Conservation (phyloP, 2,113 vertebrate species). For the Poecilia latipinna region DNA sequence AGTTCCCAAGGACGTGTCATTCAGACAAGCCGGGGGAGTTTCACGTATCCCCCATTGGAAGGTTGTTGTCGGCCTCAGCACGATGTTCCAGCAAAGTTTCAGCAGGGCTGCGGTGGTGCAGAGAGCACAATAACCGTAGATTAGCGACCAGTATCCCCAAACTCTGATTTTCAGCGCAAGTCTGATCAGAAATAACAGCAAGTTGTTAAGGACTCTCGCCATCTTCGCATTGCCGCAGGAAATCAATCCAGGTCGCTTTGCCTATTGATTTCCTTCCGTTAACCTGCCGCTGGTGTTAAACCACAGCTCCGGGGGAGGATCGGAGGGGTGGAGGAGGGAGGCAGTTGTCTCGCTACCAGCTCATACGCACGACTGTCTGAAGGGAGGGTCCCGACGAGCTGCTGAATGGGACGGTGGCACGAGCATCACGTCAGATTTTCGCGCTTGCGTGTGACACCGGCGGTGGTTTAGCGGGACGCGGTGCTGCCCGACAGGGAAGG, state of each 20-base stretch:
- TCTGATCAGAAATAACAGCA: slow-evolving; percentile 77
- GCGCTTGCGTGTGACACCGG: slow-evolving; percentile 73
- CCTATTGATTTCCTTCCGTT: slow-evolving; percentile 36
- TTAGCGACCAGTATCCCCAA: slow-evolving; percentile 87
- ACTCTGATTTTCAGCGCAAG: slow-evolving; percentile 80
- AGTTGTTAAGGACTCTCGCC: slow-evolving; percentile 84
- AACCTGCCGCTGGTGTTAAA: slow-evolving; percentile 28
- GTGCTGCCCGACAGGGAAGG: slow-evolving; percentile 34
- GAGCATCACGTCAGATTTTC: slow-evolving; percentile 68
- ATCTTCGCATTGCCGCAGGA: slow-evolving; percentile 81
- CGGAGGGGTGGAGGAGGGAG: slow-evolving; percentile 22
- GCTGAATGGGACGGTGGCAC: slow-evolving; percentile 63
- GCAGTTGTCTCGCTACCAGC: slow-evolving; percentile 44
- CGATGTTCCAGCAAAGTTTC: slow-evolving; percentile 92
- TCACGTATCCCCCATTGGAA: slow-evolving; percentile 88
- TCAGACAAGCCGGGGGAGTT: slow-evolving; percentile 88
- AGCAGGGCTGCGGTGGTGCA: slow-evolving; percentile 86
- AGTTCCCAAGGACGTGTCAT: slow-evolving; percentile 93
- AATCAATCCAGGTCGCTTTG: slow-evolving; percentile 51
- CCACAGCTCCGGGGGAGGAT: slow-evolving; percentile 36
- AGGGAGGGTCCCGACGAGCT: slow-evolving; percentile 67
- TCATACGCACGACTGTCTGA: slow-evolving; percentile 60
- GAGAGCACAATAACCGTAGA: slow-evolving; percentile 89
- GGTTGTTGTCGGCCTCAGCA: slow-evolving; percentile 84
- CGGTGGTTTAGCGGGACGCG: slow-evolving; percentile 27